Conservation (phyloP, 1,140 invertebrate genomes). For the Coboldia fuscipes region DNA sequence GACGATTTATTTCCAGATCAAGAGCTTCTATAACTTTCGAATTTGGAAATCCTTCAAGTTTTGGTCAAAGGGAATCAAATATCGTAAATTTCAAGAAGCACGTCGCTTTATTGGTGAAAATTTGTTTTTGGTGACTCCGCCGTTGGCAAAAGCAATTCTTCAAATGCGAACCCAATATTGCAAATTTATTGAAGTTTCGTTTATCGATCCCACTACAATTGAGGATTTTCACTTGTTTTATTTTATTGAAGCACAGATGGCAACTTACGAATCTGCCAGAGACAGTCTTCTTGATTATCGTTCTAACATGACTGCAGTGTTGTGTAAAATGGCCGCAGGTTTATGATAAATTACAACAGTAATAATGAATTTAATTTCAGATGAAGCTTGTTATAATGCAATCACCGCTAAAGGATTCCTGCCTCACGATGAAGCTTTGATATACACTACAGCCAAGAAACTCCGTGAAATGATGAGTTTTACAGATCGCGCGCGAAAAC, state of each 20-base stretch:
- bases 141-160: slow-evolving; percentile 42
- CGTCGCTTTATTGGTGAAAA: slow-evolving; percentile 35
- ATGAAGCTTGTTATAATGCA: slow-evolving; percentile 44
- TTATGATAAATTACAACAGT: slow-evolving; percentile 7
- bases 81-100: slow-evolving; percentile 36
- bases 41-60: slow-evolving; percentile 66
- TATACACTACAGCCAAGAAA: slow-evolving; percentile 25
- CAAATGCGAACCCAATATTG: slow-evolving; percentile 46
- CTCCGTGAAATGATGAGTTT: slow-evolving; percentile 48
- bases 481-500: slow-evolving; percentile 60
- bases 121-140: slow-evolving; percentile 50
- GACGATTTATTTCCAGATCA: slow-evolving; percentile 30
- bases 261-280: slow-evolving; percentile 14
- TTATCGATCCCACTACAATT: slow-evolving; percentile 28
- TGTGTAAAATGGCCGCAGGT: slow-evolving; percentile 1
- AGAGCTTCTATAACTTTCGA: slow-evolving; percentile 45
- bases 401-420: slow-evolving; percentile 50
- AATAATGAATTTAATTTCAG: slow-evolving; percentile 36
- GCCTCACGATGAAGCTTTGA: slow-evolving; percentile 36
- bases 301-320: slow-evolving; percentile 7
- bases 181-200: slow-evolving; percentile 33
- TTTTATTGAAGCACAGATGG: slow-evolving; percentile 41
- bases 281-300: slow-evolving; percentile 10
- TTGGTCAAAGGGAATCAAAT: slow-evolving; percentile 54
- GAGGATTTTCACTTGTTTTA: slow-evolving; percentile 38